phyloP scores from a whole-genome alignment of 2,113 vertebrate genomes.

The Dascyllus trimaculatus region DNA sequence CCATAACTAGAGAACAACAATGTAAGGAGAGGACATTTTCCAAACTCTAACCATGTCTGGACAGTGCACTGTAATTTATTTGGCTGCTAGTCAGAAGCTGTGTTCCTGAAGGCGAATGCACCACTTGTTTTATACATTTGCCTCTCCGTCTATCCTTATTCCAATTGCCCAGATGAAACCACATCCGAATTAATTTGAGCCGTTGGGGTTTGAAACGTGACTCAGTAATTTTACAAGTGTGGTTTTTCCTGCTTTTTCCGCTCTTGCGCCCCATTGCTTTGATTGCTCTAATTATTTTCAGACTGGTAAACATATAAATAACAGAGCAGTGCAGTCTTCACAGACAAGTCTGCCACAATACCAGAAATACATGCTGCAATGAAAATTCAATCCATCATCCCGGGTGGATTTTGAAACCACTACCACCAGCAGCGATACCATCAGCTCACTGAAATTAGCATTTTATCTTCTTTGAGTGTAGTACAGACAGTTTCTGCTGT shows the following conservation, averaged over 20 bases:
- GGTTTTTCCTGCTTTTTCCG: constrained; percentile 3
- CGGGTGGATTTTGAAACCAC: not conserved
- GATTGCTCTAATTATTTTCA: constrained; percentile 6
- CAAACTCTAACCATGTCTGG: constrained; percentile 12
- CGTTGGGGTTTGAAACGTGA: not conserved
- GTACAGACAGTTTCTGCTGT: not conserved
- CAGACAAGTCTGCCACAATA: no score
- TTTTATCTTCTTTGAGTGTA: constrained; percentile 3
- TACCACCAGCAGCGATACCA: not conserved
- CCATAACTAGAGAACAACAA: constrained; percentile 15
- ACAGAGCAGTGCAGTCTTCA: no score
- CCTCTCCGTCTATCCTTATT: not conserved
- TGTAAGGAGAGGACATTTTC: constrained; percentile 13
- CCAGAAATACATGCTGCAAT: no score
- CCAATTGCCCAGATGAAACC: not conserved
- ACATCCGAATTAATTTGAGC: constrained; percentile 1
- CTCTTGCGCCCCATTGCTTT: not conserved
- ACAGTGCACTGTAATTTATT: constrained; percentile 17
- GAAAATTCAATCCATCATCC: no score
- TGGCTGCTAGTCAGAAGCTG: not conserved
- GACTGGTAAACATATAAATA: not conserved
- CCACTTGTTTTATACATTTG: constrained; percentile 9
- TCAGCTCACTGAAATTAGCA: constrained; percentile 8
- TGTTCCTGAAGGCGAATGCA: constrained; percentile 6
- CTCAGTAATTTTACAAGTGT: constrained; percentile 8